A percentile compares a stretch with the other conserved stretches of the same genome.
These are phyloP conservation scores for Colistium nudipinnis DNA, from an alignment of 2,113 vertebrate genomes.

Conservation along the genomic window DNA sequence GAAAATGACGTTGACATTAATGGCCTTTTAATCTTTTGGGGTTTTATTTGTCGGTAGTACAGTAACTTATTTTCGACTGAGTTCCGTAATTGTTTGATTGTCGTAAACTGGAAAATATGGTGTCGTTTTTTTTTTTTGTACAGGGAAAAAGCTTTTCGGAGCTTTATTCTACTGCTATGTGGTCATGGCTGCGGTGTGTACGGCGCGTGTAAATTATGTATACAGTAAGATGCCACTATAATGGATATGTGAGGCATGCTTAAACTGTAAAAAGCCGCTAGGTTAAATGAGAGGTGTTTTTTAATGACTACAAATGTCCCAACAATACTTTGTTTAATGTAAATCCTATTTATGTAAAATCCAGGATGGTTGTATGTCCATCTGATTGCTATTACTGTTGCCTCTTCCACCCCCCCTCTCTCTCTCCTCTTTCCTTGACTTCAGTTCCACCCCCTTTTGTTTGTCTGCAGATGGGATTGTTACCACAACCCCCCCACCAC, in stretches of 20 bases:
- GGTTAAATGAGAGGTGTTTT: slow-evolving; percentile 29
- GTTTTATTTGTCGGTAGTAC: slow-evolving; percentile 42
- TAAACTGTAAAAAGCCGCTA: slow-evolving; percentile 33
- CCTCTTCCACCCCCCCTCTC: not conserved
- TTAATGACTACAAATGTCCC: slow-evolving; percentile 51
- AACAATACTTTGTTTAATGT: slow-evolving; percentile 47
- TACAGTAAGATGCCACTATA: slow-evolving; percentile 33
- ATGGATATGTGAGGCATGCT: slow-evolving; percentile 51
- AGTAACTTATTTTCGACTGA: slow-evolving; percentile 77
- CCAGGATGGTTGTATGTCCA: slow-evolving; percentile 31
- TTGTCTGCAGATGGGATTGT: slow-evolving; percentile 52
- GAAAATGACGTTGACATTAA: slow-evolving; percentile 41
- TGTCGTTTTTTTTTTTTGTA: slow-evolving; percentile 50
- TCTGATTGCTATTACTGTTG: slow-evolving; percentile 30
- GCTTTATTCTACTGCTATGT: slow-evolving; percentile 31
- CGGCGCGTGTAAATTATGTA: slow-evolving; percentile 18
- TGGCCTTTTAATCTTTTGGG: slow-evolving; percentile 22
- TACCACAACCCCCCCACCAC: too few relatives aligned
- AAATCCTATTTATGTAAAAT: slow-evolving; percentile 49
- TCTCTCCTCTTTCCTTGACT: not conserved
- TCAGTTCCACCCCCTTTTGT: slow-evolving; percentile 9
- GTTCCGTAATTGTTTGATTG: slow-evolving; percentile 65
- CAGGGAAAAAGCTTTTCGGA: slow-evolving; percentile 52
- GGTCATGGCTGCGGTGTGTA: slow-evolving; percentile 21
- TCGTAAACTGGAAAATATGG: slow-evolving; percentile 70